A percentile compares a stretch with the other conserved stretches of the same genome.
These are phyloP conservation scores for Abscondita cerata DNA, from an alignment of 2,888 invertebrate genomes.

Conservation along the genomic window DNA sequence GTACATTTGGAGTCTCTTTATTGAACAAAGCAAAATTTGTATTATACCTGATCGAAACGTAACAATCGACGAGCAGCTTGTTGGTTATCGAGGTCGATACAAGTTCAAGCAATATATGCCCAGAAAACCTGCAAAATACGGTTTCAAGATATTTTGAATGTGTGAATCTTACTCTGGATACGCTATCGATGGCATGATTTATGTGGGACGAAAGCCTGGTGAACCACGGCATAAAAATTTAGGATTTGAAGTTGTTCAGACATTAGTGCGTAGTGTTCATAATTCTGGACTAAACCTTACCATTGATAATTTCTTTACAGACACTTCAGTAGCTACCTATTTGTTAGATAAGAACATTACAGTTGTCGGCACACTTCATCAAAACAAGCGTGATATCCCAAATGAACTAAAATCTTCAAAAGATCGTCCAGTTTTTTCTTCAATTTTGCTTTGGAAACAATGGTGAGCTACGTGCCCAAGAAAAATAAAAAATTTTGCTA, in stretches of 20 bases:
- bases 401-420: neutral
- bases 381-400: neutral
- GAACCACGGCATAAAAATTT: neutral
- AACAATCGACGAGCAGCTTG: neutral
- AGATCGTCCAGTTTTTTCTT: slow-evolving; percentile 1
- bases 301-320: neutral
- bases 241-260: neutral
- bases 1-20: neutral
- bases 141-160: slow-evolving; percentile 2
- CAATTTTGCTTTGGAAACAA: neutral
- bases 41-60: no score
- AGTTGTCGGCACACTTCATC: neutral
- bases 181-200: neutral
- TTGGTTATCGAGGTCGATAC: no score
- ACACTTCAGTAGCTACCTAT: neutral
- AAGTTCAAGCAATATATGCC: no score
- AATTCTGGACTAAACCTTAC: neutral
- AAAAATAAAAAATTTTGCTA: neutral
- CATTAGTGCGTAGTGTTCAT: neutral
- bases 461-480: neutral
- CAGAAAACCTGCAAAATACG: neutral
- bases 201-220: neutral
- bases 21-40: neutral
- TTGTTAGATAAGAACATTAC: neutral
- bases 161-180: neutral